Conservation (phyloP, 1,140 invertebrate species). For the Vanessa atalanta region DNA sequence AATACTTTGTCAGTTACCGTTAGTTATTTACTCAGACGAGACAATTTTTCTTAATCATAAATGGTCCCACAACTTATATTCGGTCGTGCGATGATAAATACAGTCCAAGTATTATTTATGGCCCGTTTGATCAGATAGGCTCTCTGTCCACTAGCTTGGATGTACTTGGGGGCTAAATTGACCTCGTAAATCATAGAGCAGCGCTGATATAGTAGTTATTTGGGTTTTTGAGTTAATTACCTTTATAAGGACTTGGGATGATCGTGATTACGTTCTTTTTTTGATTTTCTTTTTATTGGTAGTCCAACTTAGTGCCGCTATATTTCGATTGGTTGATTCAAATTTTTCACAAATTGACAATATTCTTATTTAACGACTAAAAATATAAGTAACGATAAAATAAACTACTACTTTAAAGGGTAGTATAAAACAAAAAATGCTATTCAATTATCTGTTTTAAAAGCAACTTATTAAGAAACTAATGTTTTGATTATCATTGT, state of each 20-base stretch:
- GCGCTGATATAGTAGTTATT: slow-evolving; percentile 46
- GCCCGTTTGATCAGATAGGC: slow-evolving; percentile 69
- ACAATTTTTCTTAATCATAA: slow-evolving; percentile 54
- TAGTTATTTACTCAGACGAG: slow-evolving; percentile 23
- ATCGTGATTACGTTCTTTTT: neutral
- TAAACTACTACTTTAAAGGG: too few species aligned
- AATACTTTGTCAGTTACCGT: neutral
- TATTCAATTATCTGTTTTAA: too few species aligned
- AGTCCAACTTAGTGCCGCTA: neutral
- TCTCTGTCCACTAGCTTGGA: slow-evolving; percentile 65
- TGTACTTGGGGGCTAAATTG: slow-evolving; percentile 64
- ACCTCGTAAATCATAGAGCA: slow-evolving; percentile 63
- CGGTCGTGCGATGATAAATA: slow-evolving; percentile 68
- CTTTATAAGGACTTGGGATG: slow-evolving; percentile 15
- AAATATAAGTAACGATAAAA: too few species aligned
- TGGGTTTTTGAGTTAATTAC: slow-evolving; percentile 53
- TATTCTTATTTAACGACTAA: too few species aligned
- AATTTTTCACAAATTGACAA: too few species aligned
- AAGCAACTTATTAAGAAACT: too few species aligned
- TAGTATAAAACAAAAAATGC: too few species aligned
- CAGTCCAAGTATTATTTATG: slow-evolving; percentile 71
- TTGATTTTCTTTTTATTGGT: neutral
- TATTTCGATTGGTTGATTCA: neutral
- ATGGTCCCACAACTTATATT: slow-evolving; percentile 62
- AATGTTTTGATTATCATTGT: too few species aligned